A percentile compares a stretch with the other conserved stretches of the same genome.
Conservation (phyloP, 2,113 vertebrate species). For the Callithrix jacchus region DNA sequence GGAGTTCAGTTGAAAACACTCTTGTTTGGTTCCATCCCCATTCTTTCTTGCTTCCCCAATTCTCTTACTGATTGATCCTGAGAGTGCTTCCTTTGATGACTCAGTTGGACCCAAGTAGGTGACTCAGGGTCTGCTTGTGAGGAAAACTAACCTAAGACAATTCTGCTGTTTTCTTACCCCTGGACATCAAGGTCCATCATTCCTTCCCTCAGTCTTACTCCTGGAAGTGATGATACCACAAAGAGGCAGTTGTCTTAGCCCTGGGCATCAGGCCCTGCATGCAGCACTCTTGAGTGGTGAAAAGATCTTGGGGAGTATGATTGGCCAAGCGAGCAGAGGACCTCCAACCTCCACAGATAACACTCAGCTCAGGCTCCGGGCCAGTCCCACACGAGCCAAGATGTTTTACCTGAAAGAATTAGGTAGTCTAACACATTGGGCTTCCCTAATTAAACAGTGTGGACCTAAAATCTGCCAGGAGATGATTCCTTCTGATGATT, state of each 20-base stretch:
- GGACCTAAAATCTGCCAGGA: neutral
- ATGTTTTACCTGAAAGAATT: neutral
- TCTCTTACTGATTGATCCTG: neutral
- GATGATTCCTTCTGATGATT: neutral
- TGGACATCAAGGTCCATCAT: neutral
- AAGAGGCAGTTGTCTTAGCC: neutral
- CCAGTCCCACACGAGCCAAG: neutral
- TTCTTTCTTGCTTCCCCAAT: neutral
- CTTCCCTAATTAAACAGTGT: neutral
- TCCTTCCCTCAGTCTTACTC: neutral
- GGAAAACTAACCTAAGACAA: neutral
- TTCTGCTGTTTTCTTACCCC: neutral
- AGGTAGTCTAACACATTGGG: neutral
- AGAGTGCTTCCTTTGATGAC: neutral
- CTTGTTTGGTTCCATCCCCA: neutral
- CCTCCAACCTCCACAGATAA: neutral
- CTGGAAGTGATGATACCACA: neutral
- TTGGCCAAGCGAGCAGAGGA: neutral
- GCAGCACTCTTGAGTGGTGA: neutral
- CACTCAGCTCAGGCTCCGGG: neutral
- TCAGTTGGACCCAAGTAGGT: neutral
- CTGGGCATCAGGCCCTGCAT: neutral
- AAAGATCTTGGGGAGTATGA: neutral
- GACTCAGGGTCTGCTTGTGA: neutral
- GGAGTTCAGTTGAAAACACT: neutral